These are phyloP conservation scores for Chaetophractus vellerosus DNA, from an alignment of 2,797 vertebrate genomes.

Conservation along the genomic window DNA sequence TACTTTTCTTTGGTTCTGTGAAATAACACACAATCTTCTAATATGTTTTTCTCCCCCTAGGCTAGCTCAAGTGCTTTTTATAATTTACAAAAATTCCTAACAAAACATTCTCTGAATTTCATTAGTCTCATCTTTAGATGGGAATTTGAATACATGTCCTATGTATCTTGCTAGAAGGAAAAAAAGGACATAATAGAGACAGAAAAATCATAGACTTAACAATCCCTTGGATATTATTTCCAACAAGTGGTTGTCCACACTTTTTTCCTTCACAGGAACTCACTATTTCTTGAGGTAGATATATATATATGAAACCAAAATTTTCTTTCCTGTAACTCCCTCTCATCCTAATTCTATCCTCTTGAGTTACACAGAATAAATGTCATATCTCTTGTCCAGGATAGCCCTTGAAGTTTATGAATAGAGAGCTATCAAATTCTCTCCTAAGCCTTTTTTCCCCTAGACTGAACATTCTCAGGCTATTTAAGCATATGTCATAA, in stretches of 20 bases:
- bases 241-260: not conserved
- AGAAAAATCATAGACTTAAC: constrained; percentile 28
- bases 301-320: constrained; percentile 27
- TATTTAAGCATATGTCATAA: not conserved
- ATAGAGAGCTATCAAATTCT: constrained; percentile 13
- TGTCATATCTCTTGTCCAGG: constrained; percentile 26
- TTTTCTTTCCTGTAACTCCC: constrained; percentile 5
- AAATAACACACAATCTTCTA: not conserved
- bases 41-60: not conserved
- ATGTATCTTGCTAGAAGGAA: not conserved
- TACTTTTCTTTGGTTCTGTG: not conserved
- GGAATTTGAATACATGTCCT: constrained; percentile 25
- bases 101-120: not conserved
- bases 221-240: too few species aligned
- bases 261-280: constrained; percentile 55
- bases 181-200: constrained; percentile 53
- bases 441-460: not conserved
- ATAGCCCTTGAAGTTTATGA: constrained; percentile 11
- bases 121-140: constrained; percentile 32
- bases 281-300: constrained; percentile 30
- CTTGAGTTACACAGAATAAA: constrained; percentile 34
- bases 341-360: constrained; percentile 38
- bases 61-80: constrained; percentile 36
- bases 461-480: not conserved
- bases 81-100: constrained; percentile 28